A percentile compares a stretch with the other conserved stretches of the same genome.
These are phyloP conservation scores for Podarcis lilfordi DNA, from an alignment of 2,797 vertebrate genomes.

Conservation along the genomic window DNA sequence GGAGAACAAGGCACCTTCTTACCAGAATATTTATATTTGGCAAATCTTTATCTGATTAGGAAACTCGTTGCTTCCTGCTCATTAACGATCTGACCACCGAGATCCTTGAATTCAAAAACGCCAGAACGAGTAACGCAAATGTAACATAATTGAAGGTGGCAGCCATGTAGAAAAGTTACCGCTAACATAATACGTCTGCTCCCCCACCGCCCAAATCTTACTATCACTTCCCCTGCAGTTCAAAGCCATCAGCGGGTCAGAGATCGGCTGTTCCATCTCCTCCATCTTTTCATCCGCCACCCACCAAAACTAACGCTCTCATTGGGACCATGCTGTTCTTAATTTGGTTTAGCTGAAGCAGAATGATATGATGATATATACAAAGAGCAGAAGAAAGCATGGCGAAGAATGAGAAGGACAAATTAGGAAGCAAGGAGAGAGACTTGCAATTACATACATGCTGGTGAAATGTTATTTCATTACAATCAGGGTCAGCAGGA, in stretches of 20 bases:
- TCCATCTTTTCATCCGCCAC: neutral
- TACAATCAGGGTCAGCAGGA: neutral
- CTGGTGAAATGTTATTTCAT: neutral
- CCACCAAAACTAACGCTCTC: constrained; percentile 1
- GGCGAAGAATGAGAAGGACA: neutral
- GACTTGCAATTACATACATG: neutral
- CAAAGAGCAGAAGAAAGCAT: neutral
- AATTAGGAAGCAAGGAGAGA: neutral
- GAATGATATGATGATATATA: neutral
- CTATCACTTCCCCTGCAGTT: constrained; percentile 9
- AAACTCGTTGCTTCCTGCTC: neutral
- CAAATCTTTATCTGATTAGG: constrained; percentile 1
- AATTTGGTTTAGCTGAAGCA: constrained; percentile 10
- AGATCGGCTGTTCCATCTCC: neutral
- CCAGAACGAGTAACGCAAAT: neutral
- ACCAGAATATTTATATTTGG: neutral
- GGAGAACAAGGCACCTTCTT: neutral
- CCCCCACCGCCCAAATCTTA: neutral
- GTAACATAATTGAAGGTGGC: neutral
- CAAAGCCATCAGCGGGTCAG: neutral
- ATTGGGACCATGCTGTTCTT: constrained; percentile 7
- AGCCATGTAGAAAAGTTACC: neutral
- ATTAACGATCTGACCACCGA: neutral
- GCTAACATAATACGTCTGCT: neutral
- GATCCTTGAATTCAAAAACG: constrained; percentile 9